Evolutionary conservation across 2,797 vertebrate species (phyloP), one percentile per base, ranked within the genome.

Genomic region (Notolepis coatsorum): DNA sequence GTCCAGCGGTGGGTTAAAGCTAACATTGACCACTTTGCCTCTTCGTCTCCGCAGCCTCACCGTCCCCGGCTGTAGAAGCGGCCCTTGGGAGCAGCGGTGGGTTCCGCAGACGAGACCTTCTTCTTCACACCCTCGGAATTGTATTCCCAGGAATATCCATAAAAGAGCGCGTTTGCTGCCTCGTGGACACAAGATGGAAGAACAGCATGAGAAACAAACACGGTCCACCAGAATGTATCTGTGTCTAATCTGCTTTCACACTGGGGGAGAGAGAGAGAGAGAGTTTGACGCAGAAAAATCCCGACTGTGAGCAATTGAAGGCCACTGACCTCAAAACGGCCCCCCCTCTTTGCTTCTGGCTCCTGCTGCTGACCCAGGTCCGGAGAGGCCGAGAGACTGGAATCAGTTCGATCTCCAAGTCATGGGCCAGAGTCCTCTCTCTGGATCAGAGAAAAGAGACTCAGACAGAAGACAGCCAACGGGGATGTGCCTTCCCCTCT

Each of bases 401-500:
- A 4, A 41, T 37, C 73, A 24, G 24, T 53, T 58, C 2, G 43
- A 38, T 53, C 65, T 67, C 37, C 47, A 43, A 67, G 61, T 50
- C 57, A 12, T 2, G 15, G 43, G 38, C 25, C 52, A 17, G 50
- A 69, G 15, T 54, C 35, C 17, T 25, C 59, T 6, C 28, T n/a
- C 46, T 17, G 9, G n/a, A 33, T 30, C 68, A 9, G 21, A 23
- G 48, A 39, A 3, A 41, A 68, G 67, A 7, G 13, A 31, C 64
- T 69, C 49, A 55, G 55, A 50, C 61, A 58, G 74, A 63, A 1
- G 45, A 58, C 28, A 35, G 51, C 57, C 43, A 31, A 30, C n/a
- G n/a, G 31, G 9, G 73, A 55, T 38, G 51, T 38, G 41, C 41
- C 70, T 53, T 65, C 75, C 75, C 68, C 9, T 55, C 77, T 70